These are phyloP conservation scores for Trichonephila clavata DNA, from an alignment of 1,140 invertebrate species.

Conservation along the genomic window DNA sequence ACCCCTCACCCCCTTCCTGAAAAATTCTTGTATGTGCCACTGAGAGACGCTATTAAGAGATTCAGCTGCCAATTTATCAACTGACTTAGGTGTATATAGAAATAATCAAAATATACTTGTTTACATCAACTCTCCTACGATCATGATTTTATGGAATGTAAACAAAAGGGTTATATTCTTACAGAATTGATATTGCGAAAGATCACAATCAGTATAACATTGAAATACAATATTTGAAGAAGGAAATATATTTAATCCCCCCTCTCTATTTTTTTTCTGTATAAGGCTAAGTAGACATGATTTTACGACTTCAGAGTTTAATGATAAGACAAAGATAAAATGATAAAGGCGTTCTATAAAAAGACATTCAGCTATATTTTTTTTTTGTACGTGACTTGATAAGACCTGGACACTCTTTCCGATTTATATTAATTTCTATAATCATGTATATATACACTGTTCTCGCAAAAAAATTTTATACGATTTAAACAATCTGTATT, in stretches of 20 bases:
- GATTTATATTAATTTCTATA: too few species aligned
- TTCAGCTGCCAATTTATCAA: not conserved
- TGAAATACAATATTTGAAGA: not conserved
- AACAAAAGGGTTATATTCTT: not conserved
- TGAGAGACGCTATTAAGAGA: not conserved
- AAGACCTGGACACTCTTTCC: too few species aligned
- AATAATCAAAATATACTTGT: not conserved
- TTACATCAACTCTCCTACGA: not conserved
- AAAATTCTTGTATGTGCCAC: too few species aligned
- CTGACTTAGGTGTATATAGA: not conserved
- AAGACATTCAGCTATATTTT: too few species aligned
- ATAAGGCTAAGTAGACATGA: not conserved
- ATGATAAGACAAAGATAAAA: too few species aligned
- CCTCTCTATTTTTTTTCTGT: not conserved
- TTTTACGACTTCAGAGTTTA: too few species aligned
- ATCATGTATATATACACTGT: too few species aligned
- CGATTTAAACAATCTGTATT: too few species aligned
- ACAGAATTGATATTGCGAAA: not conserved
- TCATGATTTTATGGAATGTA: not conserved
- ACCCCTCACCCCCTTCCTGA: too few species aligned
- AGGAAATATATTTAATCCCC: not conserved
- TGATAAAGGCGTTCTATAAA: too few species aligned
- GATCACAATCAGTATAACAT: not conserved
- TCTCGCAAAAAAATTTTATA: too few species aligned
- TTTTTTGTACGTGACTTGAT: too few species aligned